Base-by-base conservation (phyloP, 2,888 invertebrate genomes). In the Drosophila antonietae region DNA sequence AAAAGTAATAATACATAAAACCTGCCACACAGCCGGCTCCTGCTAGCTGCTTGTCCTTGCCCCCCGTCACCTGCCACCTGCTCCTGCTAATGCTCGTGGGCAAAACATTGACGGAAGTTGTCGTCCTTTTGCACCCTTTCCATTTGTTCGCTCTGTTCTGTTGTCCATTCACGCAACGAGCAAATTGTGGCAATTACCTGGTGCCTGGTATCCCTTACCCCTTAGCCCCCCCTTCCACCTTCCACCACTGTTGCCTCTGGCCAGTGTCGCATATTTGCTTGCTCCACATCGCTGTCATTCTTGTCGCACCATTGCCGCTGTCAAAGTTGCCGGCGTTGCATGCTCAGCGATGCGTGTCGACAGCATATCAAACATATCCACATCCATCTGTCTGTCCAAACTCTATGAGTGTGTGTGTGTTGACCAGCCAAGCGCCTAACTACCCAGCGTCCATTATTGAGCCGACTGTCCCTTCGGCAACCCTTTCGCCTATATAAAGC, bases 121-220 rank as follows among this genome's bases (percentile, higher is more conserved):
- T 75, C 60, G 79, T 79, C 75, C 76, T 71, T 80, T 62, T 68
- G 68, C 65, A 63, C 68, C 60, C 62, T 55, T 80, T 51, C 56
- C 58, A 52, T 20, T 37, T 49, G 43, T 37, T 15, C 52, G 15
- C 52, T 52, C 41, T 6, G 31, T 12, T n/a, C 55, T 51, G 53
- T 58, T 77, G 86, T 79, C 73, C 77, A 75, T 79, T 89, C 90
- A 87, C 75, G 81, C 90, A 90, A 82, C 83, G 89, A 86, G 89
- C 90, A 89, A 90, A 90, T 88, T 88, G 85, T 90, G 90, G 90
- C 90, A 90, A 88, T 90, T 90, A 88, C 81, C 60, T 57, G 63
- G 37, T 44, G 49, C 33, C 43, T 28, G 28, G 18, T 56, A 20
- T 20, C 43, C 18, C 41, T 28, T 41, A 52, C 51, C n/a, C 69